These are phyloP conservation scores for Gallinago media DNA, from an alignment of 2,113 vertebrate species.

Conservation along the genomic window DNA sequence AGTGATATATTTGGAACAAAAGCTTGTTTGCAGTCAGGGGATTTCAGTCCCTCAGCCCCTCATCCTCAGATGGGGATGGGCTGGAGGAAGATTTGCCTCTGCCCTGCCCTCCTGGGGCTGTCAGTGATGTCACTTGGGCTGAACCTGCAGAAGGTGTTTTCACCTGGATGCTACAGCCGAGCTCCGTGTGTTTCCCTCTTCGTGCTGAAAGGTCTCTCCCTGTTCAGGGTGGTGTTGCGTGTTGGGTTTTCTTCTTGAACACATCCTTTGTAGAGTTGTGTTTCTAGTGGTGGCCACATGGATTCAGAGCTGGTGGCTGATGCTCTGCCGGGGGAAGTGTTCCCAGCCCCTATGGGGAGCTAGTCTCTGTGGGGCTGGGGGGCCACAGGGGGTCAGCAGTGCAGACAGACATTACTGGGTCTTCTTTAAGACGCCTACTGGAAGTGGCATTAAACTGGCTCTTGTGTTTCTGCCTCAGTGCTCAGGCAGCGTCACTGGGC, in stretches of 20 bases:
- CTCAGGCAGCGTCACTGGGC: background rate
- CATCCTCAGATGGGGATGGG: background rate
- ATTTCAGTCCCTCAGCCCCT: background rate
- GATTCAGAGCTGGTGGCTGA: background rate
- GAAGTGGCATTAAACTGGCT: background rate
- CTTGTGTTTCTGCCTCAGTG: background rate
- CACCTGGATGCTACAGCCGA: accelerated
- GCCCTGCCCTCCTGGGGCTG: accelerated
- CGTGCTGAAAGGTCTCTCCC: background rate
- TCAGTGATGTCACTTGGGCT: background rate
- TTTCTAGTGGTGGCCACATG: accelerated
- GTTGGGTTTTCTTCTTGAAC: background rate
- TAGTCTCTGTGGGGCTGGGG: background rate
- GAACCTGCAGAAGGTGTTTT: background rate
- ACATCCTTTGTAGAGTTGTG: background rate
- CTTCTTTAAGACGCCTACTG: background rate
- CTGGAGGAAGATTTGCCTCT: background rate
- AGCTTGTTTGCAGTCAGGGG: background rate
- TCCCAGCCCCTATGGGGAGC: background rate
- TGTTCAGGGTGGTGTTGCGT: accelerated
- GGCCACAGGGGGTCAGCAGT: accelerated
- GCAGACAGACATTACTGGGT: background rate
- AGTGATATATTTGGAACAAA: slow-evolving; percentile 34
- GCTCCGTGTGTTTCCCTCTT: background rate
- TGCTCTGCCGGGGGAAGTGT: background rate